Evolutionary conservation across 1,140 invertebrate species (phyloP).

Genomic region (Hesperophylax magnus): DNA sequence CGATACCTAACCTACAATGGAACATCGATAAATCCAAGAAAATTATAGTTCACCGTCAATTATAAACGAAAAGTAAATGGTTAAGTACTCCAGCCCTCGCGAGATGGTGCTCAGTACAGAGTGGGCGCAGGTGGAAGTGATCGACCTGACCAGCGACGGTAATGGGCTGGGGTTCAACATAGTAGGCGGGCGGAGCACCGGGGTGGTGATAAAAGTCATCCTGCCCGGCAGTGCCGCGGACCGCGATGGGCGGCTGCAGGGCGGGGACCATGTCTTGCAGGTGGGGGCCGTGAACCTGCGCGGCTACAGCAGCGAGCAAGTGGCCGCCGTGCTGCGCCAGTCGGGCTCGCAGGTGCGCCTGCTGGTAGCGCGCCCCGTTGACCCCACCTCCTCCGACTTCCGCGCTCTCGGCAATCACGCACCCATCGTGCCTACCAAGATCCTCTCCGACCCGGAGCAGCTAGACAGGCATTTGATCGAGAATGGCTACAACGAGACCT

Average conservation of each 20-base stretch:
- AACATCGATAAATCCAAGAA: conserved; percentile 31
- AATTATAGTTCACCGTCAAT: conserved; percentile 25
- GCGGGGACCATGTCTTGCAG: conserved; percentile 95
- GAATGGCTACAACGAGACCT: conserved; percentile 73
- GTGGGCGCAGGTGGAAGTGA: conserved; percentile 93
- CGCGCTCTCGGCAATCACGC: conserved; percentile 76
- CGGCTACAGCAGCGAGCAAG: conserved; percentile 94
- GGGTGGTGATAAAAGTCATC: conserved; percentile 97
- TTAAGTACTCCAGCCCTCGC: conserved; percentile 40
- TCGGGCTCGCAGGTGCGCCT: conserved; percentile 88
- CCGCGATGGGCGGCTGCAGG: conserved; percentile 88
- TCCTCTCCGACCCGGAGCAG: conserved; percentile 86
- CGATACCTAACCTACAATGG: conserved; percentile 48
- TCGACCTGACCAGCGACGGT: conserved; percentile 89
- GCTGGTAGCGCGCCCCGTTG: conserved; percentile 89
- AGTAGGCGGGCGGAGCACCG: conserved; percentile 94
- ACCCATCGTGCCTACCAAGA: conserved; percentile 86
- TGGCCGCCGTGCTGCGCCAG: conserved; percentile 91
- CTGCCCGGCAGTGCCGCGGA: conserved; percentile 93
- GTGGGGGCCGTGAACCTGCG: conserved; percentile 93
- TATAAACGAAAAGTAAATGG: conserved; percentile 48
- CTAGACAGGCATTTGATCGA: conserved; percentile 84
- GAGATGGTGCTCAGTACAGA: conserved; percentile 86
- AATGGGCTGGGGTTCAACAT: conserved; percentile 90
- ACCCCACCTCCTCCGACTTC: conserved; percentile 78